Percentiles rank a stretch among this genome's conserved stretches.
Evolutionary conservation across 2,797 vertebrate species (phyloP).

Genomic region (Aldrovandia affinis): DNA sequence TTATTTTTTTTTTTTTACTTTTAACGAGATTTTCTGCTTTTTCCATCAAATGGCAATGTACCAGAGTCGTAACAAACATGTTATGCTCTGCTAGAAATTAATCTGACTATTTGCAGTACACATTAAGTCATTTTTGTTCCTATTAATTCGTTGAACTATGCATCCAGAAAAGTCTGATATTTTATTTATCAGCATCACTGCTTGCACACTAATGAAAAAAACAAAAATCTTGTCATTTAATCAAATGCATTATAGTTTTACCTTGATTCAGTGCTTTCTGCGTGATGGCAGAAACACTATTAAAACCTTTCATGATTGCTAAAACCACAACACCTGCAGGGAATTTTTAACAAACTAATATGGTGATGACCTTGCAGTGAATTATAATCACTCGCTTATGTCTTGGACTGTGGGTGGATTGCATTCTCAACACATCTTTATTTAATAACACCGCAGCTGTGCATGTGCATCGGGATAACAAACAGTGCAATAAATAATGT

Average conservation of each 20-base stretch:
- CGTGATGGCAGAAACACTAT: conserved; percentile 45
- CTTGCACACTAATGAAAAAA: conserved; percentile 51
- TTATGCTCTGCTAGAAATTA: conserved; percentile 29
- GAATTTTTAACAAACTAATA: conserved; percentile 39
- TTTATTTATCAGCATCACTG: conserved; percentile 39
- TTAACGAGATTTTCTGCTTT: conserved; percentile 21
- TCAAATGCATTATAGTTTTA: conserved; percentile 55
- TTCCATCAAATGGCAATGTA: background rate
- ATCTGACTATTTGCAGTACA: conserved; percentile 37
- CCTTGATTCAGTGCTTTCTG: conserved; percentile 48
- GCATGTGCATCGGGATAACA: conserved; percentile 18
- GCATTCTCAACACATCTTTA: conserved; percentile 36
- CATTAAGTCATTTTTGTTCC: conserved; percentile 36
- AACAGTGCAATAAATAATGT: conserved; percentile 9
- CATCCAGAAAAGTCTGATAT: conserved; percentile 37
- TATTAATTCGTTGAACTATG: conserved; percentile 26
- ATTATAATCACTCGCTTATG: conserved; percentile 38
- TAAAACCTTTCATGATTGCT: conserved; percentile 39
- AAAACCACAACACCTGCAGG: conserved; percentile 34
- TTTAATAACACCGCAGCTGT: conserved; percentile 22
- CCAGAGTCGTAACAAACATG: conserved; percentile 23
- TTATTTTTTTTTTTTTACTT: background rate
- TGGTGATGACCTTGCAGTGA: conserved; percentile 41
- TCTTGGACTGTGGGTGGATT: conserved; percentile 25
- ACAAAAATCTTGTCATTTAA: conserved; percentile 57